A percentile compares a stretch with the other conserved stretches of the same genome.
Evolutionary conservation across 2,888 invertebrate species (phyloP).

Genomic region (Prosapia bicincta): DNA sequence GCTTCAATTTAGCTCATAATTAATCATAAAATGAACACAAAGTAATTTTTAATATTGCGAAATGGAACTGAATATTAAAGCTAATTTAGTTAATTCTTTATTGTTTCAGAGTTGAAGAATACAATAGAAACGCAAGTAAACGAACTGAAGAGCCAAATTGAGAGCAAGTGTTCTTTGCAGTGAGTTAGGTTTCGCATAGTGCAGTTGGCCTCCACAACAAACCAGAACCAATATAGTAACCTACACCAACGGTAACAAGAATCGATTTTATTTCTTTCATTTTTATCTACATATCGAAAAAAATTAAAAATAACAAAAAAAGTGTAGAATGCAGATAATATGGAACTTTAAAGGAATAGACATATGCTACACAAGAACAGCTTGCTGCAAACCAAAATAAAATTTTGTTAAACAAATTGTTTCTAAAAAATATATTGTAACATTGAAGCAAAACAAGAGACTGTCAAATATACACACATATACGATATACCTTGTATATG

Average conservation of each 20-base stretch:
- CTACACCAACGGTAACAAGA: slow-evolving; percentile 6
- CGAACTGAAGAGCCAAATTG: slow-evolving; percentile 93
- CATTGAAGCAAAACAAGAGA: slow-evolving; percentile 23
- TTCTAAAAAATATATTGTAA: slow-evolving; percentile 9
- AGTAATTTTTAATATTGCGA: too few relatives aligned
- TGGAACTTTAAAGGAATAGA: not conserved
- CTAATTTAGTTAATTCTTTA: slow-evolving; percentile 40
- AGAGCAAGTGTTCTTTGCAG: slow-evolving; percentile 95
- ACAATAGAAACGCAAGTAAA: slow-evolving; percentile 96
- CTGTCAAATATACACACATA: slow-evolving; percentile 4
- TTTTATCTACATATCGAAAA: not conserved
- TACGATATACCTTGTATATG: not conserved
- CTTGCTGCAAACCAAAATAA: not conserved
- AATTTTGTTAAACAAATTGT: not conserved
- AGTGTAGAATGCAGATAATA: not conserved
- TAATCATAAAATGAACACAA: too few relatives aligned
- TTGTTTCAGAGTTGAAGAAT: slow-evolving; percentile 91
- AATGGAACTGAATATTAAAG: too few relatives aligned
- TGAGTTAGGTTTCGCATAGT: slow-evolving; percentile 52
- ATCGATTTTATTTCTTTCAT: not conserved
- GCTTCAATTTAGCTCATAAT: slow-evolving; percentile 15
- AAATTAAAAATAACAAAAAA: not conserved
- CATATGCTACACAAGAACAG: not conserved
- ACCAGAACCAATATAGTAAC: slow-evolving; percentile 14
- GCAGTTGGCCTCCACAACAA: not conserved